Evolutionary conservation across 2,888 invertebrate species (phyloP).

Genomic region (Serripes groenlandicus): DNA sequence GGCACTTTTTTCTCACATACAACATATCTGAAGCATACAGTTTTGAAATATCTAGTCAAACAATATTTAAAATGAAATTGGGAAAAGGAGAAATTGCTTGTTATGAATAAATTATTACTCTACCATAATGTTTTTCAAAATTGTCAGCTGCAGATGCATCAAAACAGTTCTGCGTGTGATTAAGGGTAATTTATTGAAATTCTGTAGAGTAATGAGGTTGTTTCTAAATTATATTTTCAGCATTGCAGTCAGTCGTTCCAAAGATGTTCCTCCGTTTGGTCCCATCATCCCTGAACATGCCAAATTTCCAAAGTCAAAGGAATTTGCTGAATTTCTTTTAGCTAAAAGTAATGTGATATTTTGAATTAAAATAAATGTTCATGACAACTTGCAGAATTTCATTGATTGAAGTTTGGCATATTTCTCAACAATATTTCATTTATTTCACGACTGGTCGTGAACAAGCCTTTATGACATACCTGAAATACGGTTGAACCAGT

Average conservation of each 20-base stretch:
- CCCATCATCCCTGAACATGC: conserved; percentile 97
- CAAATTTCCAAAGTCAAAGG: conserved; percentile 94
- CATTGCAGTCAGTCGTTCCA: conserved; percentile 91
- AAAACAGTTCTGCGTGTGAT: no score
- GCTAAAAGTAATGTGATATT: conserved; percentile 94
- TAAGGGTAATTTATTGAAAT: no score
- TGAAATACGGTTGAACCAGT: no score
- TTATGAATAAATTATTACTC: not conserved
- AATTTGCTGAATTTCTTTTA: conserved; percentile 97
- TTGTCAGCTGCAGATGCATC: no score
- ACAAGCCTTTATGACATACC: no score
- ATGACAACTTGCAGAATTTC: no score
- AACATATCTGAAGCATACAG: not conserved
- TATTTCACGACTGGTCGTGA: no score
- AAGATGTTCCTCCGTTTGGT: conserved; percentile 98
- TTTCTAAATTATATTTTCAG: conserved; percentile 72
- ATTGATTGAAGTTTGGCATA: no score
- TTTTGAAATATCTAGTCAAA: not conserved
- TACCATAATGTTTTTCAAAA: not conserved
- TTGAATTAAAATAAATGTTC: no score
- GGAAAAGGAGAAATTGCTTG: not conserved
- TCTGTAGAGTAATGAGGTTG: no score
- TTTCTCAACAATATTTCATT: no score
- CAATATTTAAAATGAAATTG: not conserved
- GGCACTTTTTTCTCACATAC: not conserved